Conservation (phyloP, 2,888 invertebrate species). For the Acronicta leporina region DNA sequence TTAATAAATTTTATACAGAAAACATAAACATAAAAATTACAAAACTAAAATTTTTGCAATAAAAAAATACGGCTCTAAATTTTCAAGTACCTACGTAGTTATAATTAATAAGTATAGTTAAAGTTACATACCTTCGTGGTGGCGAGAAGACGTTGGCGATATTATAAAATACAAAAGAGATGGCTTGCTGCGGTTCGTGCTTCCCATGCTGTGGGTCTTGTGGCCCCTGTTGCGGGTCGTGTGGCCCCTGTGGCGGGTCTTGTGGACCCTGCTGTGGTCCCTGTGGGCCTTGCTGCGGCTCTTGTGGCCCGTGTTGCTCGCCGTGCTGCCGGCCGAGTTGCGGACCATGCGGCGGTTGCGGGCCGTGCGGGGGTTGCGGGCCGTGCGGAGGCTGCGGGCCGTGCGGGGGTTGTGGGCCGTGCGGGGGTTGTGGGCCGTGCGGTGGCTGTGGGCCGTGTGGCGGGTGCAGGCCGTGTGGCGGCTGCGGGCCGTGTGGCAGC, state of each 20-base stretch:
- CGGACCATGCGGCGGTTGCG: conserved; percentile 3
- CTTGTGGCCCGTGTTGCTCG: conserved; percentile 44
- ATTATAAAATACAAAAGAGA: conserved; percentile 16
- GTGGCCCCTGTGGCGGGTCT: conserved; percentile 47
- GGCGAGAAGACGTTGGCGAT: background rate
- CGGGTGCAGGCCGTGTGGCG: background rate
- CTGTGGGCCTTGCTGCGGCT: conserved; percentile 30
- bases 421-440: background rate
- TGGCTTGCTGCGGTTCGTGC: conserved; percentile 36
- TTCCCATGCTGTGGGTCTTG: conserved; percentile 12
- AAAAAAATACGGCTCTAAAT: conserved; percentile 16
- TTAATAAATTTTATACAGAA: conserved; percentile 11
- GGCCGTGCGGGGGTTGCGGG: background rate
- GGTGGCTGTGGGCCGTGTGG: background rate
- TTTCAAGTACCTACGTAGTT: conserved; percentile 5
- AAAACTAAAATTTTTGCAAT: conserved; percentile 16
- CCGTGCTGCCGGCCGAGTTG: conserved; percentile 20
- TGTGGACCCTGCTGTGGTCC: conserved; percentile 18
- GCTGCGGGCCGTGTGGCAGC: background rate
- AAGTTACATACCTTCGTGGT: conserved; percentile 6
- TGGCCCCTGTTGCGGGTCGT: conserved; percentile 39
- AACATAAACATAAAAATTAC: conserved; percentile 23
- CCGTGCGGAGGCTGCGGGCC: conserved; percentile 1
- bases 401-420: background rate
- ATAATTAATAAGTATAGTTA: background rate